A percentile compares a stretch with the other conserved stretches of the same genome.
phyloP scores from a whole-genome alignment of 1,140 invertebrate genomes.

The Sipha flava region DNA sequence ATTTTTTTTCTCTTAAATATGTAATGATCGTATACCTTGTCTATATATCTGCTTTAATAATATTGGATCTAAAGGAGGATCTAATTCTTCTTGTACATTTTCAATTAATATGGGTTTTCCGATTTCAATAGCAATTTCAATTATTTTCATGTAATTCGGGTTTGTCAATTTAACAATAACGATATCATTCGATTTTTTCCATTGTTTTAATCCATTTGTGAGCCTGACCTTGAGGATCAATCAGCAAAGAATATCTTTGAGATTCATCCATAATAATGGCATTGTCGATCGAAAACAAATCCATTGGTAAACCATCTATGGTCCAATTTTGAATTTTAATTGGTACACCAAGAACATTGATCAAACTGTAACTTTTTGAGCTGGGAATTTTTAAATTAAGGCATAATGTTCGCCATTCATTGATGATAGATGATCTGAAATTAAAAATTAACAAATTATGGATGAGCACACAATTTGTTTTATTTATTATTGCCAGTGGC shows the following conservation, averaged over 20 bases:
- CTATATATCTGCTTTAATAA: slow-evolving; percentile 73
- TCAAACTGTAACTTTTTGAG: slow-evolving; percentile 63
- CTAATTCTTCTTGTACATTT: slow-evolving; percentile 76
- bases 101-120: slow-evolving; percentile 78
- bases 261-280: slow-evolving; percentile 75
- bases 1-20: too few relatives aligned
- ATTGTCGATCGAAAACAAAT: slow-evolving; percentile 85
- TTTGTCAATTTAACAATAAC: slow-evolving; percentile 73
- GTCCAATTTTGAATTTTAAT: slow-evolving; percentile 85
- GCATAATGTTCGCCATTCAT: slow-evolving; percentile 63
- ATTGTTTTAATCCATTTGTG: slow-evolving; percentile 89
- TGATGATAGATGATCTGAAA: slow-evolving; percentile 40
- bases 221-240: slow-evolving; percentile 86
- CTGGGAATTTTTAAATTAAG: slow-evolving; percentile 63
- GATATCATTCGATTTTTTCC: slow-evolving; percentile 76
- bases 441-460: too few relatives aligned
- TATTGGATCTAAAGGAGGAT: slow-evolving; percentile 77
- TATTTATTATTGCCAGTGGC: too few relatives aligned
- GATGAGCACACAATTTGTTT: too few relatives aligned
- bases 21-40: slow-evolving; percentile 47
- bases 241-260: slow-evolving; percentile 76
- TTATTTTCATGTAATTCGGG: slow-evolving; percentile 70
- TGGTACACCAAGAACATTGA: slow-evolving; percentile 66
- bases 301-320: slow-evolving; percentile 73
- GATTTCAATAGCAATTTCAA: slow-evolving; percentile 74